Base-by-base conservation (phyloP, 2,888 invertebrate genomes). In the Chelonus formosanus region DNA sequence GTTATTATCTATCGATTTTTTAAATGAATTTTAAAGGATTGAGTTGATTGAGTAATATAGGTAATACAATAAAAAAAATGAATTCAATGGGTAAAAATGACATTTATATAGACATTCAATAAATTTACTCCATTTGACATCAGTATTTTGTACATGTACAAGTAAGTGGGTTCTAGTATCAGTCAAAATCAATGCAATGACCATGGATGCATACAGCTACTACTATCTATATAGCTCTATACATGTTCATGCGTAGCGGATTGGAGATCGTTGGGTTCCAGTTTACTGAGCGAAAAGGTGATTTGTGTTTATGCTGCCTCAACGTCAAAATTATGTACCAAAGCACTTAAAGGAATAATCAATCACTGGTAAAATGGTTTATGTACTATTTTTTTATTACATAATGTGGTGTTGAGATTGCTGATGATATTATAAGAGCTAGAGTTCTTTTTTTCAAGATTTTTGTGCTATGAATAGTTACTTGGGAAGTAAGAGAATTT, bases 261-360 rank as follows among this genome's bases (percentile, higher is more conserved):
- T 61, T 43, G 36, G 43, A 50, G 31, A 43, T 53, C 43, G 52
- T 47, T 35, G 32, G 52, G 56, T 63, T 63, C 60, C 52, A 52
- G 52, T 61, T 63, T 63, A 59, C 55, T 54, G 55, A 62, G 64
- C 66, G 55, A 67, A 66, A 67, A 65, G 68, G 64, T 68, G 58
- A 70, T 70, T 68, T 65, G 66, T 54, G 47, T 70, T 62, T 56
- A 58, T 62, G 55, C 62, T 64, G 60, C 68, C 56, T 70, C 70
- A 68, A 70, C 58, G 70, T 68, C 63, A 67, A 44, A 67, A 52
- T 63, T 43, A 52, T 20, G 66, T 59, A 48, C 50, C 55, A 50
- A 67, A 63, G 53, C 62, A 58, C 50, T 62, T 59, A 59, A 55
- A 50, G 56, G 48, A 61, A 50, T 57, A 48, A 70, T 70, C 68